These are phyloP conservation scores for Drosophila mimetica DNA, from an alignment of 2,888 invertebrate species.

Conservation along the genomic window DNA sequence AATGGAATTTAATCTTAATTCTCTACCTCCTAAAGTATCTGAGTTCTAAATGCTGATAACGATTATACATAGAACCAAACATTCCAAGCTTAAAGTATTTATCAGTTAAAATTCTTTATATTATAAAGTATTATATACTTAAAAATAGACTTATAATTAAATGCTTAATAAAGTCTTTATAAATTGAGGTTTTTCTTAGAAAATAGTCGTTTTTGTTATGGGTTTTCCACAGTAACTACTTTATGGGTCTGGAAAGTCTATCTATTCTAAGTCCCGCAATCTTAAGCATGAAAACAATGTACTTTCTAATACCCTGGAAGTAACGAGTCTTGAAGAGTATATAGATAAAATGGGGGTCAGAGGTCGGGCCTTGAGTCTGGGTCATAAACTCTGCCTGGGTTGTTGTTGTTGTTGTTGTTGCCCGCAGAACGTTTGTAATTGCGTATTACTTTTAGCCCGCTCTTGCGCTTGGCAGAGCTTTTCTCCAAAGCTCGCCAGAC, in stretches of 20 bases:
- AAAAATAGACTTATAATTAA: no score
- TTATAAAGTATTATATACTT: no score
- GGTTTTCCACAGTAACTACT: background rate
- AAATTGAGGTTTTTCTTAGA: no score
- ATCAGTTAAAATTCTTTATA: no score
- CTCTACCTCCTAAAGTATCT: no score
- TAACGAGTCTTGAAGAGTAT: constrained; percentile 49
- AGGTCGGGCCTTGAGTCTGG: constrained; percentile 48
- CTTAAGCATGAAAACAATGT: background rate
- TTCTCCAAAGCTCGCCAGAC: constrained; percentile 57
- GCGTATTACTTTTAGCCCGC: constrained; percentile 67
- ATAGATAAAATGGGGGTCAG: background rate
- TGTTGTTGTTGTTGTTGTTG: constrained; percentile 17
- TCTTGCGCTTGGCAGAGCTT: constrained; percentile 54
- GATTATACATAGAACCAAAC: no score
- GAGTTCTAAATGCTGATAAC: no score
- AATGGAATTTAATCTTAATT: no score
- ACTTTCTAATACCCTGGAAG: background rate
- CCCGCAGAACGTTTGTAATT: constrained; percentile 58
- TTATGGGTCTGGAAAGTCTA: background rate
- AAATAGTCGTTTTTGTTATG: no score
- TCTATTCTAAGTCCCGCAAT: no score
- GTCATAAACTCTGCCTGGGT: constrained; percentile 50
- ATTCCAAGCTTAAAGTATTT: no score
- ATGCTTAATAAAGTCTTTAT: no score